Conservation (phyloP, 2,888 invertebrate genomes). For the Antheraea assamensis region DNA sequence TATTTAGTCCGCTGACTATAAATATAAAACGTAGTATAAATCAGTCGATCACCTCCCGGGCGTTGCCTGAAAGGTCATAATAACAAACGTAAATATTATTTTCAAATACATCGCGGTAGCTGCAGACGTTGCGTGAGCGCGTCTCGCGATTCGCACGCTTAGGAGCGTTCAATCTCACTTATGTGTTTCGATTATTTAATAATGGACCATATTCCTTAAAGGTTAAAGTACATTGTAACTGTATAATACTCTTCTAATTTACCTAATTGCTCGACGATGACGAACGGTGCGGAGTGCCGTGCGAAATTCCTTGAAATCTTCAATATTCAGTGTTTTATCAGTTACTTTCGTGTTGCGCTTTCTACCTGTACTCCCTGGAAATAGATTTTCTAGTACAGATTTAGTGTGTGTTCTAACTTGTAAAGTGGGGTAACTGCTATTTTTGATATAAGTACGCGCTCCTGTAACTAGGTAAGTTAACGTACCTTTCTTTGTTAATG, state of each 20-base stretch:
- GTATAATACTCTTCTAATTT: conserved; percentile 22
- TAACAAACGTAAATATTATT: conserved; percentile 42
- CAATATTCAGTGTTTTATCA: conserved; percentile 50
- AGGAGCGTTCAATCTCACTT: conserved; percentile 30
- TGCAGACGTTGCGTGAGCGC: conserved; percentile 66
- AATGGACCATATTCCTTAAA: background rate
- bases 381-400: conserved; percentile 30
- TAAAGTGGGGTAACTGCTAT: background rate
- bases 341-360: conserved; percentile 48
- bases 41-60: conserved; percentile 60
- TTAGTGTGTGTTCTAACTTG: conserved; percentile 26
- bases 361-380: conserved; percentile 36
- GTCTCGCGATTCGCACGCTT: conserved; percentile 58
- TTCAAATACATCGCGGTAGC: conserved; percentile 53
- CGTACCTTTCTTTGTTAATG: background rate
- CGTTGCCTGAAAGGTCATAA: conserved; percentile 57
- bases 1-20: conserved; percentile 42
- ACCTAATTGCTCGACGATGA: conserved; percentile 69
- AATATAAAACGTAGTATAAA: conserved; percentile 39
- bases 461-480: background rate
- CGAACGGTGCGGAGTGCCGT: conserved; percentile 68
- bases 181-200: conserved; percentile 18
- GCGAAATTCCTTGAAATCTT: conserved; percentile 74
- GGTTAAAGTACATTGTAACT: background rate
- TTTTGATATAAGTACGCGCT: background rate